Conservation (phyloP, 2,113 vertebrate genomes). For the Antechinus flavipes region DNA sequence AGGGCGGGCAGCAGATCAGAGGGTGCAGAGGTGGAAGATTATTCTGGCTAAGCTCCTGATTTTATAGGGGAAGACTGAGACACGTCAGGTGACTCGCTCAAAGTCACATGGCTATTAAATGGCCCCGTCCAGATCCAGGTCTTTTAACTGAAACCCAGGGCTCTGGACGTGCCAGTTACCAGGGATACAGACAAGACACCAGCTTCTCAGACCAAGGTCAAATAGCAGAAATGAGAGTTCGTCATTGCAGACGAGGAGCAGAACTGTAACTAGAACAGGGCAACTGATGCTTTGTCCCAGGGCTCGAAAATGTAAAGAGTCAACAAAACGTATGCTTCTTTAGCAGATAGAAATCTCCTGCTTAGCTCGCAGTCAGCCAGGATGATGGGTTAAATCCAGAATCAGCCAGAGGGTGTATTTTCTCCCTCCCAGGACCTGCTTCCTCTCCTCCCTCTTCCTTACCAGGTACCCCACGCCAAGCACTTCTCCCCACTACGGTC, state of each 20-base stretch:
- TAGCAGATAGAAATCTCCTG: neutral
- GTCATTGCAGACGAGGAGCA: neutral
- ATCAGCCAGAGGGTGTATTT: neutral
- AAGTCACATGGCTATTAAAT: neutral
- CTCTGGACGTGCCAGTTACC: neutral
- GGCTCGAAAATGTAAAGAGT: neutral
- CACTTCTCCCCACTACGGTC: neutral
- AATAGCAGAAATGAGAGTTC: neutral
- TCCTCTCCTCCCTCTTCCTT: neutral
- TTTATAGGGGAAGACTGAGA: neutral
- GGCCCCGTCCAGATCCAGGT: neutral
- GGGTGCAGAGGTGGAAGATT: neutral
- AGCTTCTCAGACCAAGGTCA: neutral
- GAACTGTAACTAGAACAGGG: neutral
- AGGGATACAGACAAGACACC: neutral
- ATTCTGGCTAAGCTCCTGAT: neutral
- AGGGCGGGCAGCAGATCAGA: neutral
- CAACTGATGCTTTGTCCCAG: neutral
- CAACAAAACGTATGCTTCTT: neutral
- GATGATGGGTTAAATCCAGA: neutral
- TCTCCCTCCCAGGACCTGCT: neutral
- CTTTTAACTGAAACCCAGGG: neutral
- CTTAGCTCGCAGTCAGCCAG: neutral
- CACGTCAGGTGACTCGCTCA: neutral
- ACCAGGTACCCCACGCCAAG: neutral